phyloP scores from a whole-genome alignment of 2,113 vertebrate genomes.

The Dascyllus trimaculatus region DNA sequence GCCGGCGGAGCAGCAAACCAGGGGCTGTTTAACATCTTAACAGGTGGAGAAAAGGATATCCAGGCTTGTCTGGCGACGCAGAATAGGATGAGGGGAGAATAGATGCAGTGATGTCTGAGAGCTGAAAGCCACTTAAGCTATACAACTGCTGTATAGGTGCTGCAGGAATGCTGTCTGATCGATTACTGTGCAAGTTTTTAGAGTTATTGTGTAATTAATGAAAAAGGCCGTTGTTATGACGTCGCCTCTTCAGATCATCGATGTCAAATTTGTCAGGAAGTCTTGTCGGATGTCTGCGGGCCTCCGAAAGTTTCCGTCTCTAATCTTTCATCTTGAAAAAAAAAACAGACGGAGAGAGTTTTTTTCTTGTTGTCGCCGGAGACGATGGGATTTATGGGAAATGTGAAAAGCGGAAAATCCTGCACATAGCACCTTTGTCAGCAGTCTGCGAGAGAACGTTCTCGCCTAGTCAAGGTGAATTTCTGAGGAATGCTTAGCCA shows the following conservation, averaged over 20 bases:
- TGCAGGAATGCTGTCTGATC: not conserved
- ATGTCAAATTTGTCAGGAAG: too few species aligned
- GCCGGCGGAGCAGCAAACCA: conserved; percentile 49
- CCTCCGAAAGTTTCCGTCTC: not conserved
- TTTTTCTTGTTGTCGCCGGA: not conserved
- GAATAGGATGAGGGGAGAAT: conserved; percentile 20
- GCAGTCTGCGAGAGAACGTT: conserved; percentile 39
- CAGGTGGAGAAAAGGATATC: conserved; percentile 61
- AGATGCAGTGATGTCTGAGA: not conserved
- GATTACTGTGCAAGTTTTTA: not conserved
- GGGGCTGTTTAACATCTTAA: conserved; percentile 72
- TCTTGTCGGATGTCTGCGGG: not conserved
- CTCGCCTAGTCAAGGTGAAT: conserved; percentile 27
- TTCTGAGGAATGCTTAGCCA: not conserved
- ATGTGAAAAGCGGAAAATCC: conserved; percentile 5
- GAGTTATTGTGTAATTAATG: not conserved
- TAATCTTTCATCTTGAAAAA: conserved; percentile 10
- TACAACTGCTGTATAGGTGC: not conserved
- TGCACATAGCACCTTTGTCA: conserved; percentile 48
- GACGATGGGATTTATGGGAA: not conserved
- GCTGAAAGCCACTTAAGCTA: not conserved
- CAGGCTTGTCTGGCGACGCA: conserved; percentile 31
- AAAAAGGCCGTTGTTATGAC: not conserved
- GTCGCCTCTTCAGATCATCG: too few species aligned
- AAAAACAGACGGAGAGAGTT: not conserved